A percentile compares a stretch with the other conserved stretches of the same genome.
These are phyloP conservation scores for Aselliscus stoliczkanus DNA, from an alignment of 2,797 vertebrate genomes.

Conservation along the genomic window DNA sequence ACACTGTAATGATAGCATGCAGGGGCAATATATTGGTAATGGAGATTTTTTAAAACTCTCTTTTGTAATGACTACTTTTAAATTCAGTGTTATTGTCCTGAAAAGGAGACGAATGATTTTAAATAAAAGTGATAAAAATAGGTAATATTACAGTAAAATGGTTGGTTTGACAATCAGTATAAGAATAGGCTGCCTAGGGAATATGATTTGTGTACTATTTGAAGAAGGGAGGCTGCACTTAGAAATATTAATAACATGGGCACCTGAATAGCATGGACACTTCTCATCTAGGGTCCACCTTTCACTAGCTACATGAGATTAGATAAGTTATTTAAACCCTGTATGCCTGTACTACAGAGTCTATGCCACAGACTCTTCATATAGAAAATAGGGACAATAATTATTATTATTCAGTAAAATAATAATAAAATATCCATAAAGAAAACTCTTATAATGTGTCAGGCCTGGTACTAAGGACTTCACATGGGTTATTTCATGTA, in stretches of 20 bases:
- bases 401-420: background rate
- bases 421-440: background rate
- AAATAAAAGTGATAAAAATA: conserved; percentile 23
- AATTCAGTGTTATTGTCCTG: background rate
- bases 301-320: background rate
- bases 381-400: background rate
- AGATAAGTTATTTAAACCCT: background rate
- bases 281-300: background rate
- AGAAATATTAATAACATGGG: background rate
- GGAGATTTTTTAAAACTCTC: background rate
- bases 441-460: background rate
- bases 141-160: background rate
- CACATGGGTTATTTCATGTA: background rate
- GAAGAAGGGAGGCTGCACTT: background rate
- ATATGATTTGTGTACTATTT: background rate
- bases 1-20: background rate
- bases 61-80: background rate
- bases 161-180: background rate
- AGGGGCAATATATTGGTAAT: background rate
- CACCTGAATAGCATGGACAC: background rate
- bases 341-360: background rate
- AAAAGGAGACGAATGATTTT: conserved; percentile 11
- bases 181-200: background rate
- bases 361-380: background rate
- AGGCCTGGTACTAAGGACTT: background rate